Percentiles rank a stretch among this genome's conserved stretches.
These are phyloP conservation scores for Oophaga sylvatica DNA, from an alignment of 2,797 vertebrate genomes.

Conservation along the genomic window DNA sequence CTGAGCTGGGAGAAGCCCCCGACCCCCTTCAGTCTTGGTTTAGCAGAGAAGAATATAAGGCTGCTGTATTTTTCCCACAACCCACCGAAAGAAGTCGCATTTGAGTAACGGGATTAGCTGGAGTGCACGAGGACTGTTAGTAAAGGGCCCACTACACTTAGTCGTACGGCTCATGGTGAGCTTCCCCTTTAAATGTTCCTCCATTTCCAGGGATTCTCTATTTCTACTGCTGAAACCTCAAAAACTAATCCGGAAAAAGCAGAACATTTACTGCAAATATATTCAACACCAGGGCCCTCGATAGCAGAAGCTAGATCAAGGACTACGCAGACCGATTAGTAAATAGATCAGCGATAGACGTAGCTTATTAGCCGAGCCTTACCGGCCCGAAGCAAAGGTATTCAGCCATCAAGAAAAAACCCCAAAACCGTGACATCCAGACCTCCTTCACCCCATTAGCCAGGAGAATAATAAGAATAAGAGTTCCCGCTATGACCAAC, in stretches of 20 bases:
- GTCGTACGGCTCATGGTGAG: too few species aligned
- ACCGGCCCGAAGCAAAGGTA: background rate
- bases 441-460: background rate
- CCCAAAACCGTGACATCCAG: background rate
- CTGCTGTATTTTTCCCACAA: too few species aligned
- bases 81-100: too few species aligned
- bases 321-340: background rate
- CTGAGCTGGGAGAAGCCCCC: too few species aligned
- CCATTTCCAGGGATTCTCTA: background rate
- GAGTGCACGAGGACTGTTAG: too few species aligned
- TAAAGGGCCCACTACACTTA: too few species aligned
- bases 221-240: background rate
- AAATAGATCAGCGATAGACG: background rate
- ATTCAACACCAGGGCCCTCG: background rate
- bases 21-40: too few species aligned
- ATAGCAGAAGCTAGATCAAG: background rate
- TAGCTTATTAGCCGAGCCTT: background rate
- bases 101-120: too few species aligned
- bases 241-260: background rate
- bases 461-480: background rate
- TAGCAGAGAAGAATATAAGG: too few species aligned
- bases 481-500: too few species aligned
- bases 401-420: background rate
- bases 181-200: background rate
- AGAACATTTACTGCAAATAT: background rate